Evolutionary conservation across 2,888 invertebrate species (phyloP).

Genomic region (Poecilobothrus nobilitatus): DNA sequence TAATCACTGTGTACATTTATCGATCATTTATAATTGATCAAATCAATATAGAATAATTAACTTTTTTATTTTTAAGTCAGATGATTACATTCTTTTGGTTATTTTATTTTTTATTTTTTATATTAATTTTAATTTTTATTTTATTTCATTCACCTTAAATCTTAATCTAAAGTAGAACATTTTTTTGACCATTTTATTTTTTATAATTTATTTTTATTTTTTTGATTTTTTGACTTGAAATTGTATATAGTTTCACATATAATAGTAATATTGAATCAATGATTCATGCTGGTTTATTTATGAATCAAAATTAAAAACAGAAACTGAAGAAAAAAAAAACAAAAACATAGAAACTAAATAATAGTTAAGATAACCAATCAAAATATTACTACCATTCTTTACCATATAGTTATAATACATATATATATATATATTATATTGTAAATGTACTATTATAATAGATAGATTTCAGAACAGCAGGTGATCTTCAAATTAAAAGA

Average conservation of each 20-base stretch:
- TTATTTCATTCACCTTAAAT: background rate
- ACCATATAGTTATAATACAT: background rate
- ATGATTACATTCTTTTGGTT: no score
- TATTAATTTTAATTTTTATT: no score
- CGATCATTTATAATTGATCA: no score
- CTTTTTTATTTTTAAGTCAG: no score
- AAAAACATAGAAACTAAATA: background rate
- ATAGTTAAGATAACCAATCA: conserved; percentile 2
- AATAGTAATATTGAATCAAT: background rate
- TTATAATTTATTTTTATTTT: no score
- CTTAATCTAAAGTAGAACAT: background rate
- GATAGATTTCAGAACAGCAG: background rate
- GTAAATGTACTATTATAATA: background rate
- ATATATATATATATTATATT: background rate
- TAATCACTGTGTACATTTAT: no score
- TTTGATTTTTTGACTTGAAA: no score
- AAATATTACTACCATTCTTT: background rate
- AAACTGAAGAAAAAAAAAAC: background rate
- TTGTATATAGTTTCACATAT: background rate
- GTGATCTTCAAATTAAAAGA: background rate
- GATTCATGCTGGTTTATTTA: conserved; percentile 3
- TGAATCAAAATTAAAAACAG: background rate
- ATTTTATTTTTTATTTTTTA: no score
- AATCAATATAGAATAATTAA: no score
- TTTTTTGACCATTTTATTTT: background rate